phyloP scores from a whole-genome alignment of 2,888 invertebrate species.

The Ischnus inquisitorius region DNA sequence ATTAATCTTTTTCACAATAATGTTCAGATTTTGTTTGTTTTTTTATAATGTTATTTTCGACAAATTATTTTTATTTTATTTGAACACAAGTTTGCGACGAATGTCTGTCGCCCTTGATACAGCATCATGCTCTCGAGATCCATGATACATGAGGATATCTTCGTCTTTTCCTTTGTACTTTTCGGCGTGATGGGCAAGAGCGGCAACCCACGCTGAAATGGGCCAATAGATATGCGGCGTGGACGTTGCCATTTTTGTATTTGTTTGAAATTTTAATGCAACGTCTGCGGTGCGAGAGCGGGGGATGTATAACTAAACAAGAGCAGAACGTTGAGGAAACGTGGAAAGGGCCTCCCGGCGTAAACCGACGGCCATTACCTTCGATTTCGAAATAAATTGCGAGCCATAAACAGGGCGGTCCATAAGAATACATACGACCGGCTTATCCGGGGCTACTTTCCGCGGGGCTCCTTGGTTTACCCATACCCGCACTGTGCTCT shows the following conservation, averaged over 20 bases:
- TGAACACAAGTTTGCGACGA: slow-evolving; percentile 7
- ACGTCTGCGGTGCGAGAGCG: slow-evolving; percentile 57
- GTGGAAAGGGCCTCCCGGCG: slow-evolving; percentile 72
- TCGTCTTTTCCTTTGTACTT: slow-evolving; percentile 2
- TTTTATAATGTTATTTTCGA: too few species aligned
- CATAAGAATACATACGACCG: slow-evolving; percentile 84
- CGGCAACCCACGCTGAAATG: slow-evolving; percentile 69
- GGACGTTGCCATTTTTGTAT: slow-evolving; percentile 79
- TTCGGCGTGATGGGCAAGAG: not conserved
- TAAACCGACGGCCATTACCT: slow-evolving; percentile 84
- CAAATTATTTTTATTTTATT: not conserved
- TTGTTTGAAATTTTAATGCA: slow-evolving; percentile 84
- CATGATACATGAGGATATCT: slow-evolving; percentile 19
- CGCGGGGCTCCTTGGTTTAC: slow-evolving; percentile 51
- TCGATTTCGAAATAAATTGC: slow-evolving; percentile 85
- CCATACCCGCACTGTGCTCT: slow-evolving; percentile 40
- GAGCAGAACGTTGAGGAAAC: slow-evolving; percentile 25
- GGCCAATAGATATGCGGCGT: slow-evolving; percentile 80
- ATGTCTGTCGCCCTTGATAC: not conserved
- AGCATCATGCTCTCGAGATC: slow-evolving; percentile 12
- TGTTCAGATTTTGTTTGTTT: too few species aligned
- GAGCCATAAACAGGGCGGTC: slow-evolving; percentile 84
- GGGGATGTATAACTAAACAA: slow-evolving; percentile 38
- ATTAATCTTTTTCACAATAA: too few species aligned
- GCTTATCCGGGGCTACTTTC: slow-evolving; percentile 75